Conservation (phyloP, 2,888 invertebrate species). For the Leptinotarsa peninsularis region DNA sequence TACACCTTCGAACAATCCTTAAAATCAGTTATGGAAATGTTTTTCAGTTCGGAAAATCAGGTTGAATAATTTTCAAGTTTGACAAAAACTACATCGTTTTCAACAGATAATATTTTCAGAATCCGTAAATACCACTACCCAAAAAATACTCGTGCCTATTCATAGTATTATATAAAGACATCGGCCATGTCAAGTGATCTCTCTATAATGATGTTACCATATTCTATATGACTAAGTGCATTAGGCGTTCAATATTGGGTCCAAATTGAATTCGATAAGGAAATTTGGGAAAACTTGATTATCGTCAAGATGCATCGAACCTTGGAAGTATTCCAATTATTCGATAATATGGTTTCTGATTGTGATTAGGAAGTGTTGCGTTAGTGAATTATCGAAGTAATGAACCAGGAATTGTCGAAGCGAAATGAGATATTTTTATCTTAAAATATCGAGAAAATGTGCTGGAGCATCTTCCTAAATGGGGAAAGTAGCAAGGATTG, state of each 20-base stretch:
- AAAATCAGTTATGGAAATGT: too few species aligned
- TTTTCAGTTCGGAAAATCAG: too few species aligned
- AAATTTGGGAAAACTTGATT: constrained; percentile 34
- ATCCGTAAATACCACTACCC: too few species aligned
- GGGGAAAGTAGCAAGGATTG: too few species aligned
- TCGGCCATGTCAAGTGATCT: constrained; percentile 14
- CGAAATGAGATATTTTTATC: background rate
- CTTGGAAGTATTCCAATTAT: constrained; percentile 17
- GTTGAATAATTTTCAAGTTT: too few species aligned
- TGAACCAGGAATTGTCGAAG: background rate
- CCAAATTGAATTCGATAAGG: constrained; percentile 36
- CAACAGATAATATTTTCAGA: too few species aligned
- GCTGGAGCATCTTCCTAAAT: too few species aligned
- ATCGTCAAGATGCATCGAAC: constrained; percentile 30
- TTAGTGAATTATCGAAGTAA: constrained; percentile 1
- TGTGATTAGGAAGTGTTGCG: constrained; percentile 15
- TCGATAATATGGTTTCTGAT: constrained; percentile 15
- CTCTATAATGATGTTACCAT: constrained; percentile 33
- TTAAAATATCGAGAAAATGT: too few species aligned
- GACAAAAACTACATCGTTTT: too few species aligned
- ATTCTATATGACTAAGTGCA: constrained; percentile 33
- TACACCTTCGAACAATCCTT: too few species aligned
- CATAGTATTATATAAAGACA: background rate
- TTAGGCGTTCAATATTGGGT: constrained; percentile 36
- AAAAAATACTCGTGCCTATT: too few species aligned